Evolutionary conservation across 2,888 invertebrate genomes (phyloP).

Genomic region (Smittia sp.): DNA sequence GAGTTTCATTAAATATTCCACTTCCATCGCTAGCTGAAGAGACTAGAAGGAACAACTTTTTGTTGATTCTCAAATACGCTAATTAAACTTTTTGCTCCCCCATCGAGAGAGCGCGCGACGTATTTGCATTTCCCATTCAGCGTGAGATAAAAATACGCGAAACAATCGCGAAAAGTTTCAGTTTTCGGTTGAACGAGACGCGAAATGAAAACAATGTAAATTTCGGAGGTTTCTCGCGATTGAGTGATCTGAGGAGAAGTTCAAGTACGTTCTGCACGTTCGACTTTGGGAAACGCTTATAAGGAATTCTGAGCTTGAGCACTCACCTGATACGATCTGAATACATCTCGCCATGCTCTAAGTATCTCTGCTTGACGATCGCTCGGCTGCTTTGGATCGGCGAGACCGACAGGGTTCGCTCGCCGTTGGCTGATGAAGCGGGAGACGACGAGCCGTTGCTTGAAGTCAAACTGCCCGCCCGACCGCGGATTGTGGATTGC

Average conservation of each 20-base stretch:
- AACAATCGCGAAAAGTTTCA: too few species aligned
- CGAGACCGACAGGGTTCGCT: conserved; percentile 67
- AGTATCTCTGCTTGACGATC: conserved; percentile 42
- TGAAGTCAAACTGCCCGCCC: conserved; percentile 75
- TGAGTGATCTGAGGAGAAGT: too few species aligned
- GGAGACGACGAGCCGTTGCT: conserved; percentile 78
- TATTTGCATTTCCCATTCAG: too few species aligned
- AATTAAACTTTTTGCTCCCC: conserved; percentile 19
- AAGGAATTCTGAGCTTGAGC: too few species aligned
- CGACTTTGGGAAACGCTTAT: not conserved
- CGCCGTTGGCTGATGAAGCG: conserved; percentile 61
- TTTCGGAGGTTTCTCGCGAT: too few species aligned
- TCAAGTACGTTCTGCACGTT: not conserved
- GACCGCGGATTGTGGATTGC: conserved; percentile 57
- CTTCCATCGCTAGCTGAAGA: conserved; percentile 12
- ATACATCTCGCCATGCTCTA: conserved; percentile 65
- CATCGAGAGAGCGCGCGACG: not conserved
- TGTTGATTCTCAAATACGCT: conserved; percentile 30
- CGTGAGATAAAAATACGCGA: too few species aligned
- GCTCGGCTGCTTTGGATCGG: conserved; percentile 56
- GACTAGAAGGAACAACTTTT: not conserved
- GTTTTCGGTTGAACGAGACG: too few species aligned
- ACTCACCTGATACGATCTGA: conserved; percentile 79
- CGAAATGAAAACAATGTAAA: not conserved
- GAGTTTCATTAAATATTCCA: conserved; percentile 23